A percentile compares a stretch with the other conserved stretches of the same genome.
Evolutionary conservation across 2,797 vertebrate genomes (phyloP).

Genomic region (Spondyliosoma cantharus): DNA sequence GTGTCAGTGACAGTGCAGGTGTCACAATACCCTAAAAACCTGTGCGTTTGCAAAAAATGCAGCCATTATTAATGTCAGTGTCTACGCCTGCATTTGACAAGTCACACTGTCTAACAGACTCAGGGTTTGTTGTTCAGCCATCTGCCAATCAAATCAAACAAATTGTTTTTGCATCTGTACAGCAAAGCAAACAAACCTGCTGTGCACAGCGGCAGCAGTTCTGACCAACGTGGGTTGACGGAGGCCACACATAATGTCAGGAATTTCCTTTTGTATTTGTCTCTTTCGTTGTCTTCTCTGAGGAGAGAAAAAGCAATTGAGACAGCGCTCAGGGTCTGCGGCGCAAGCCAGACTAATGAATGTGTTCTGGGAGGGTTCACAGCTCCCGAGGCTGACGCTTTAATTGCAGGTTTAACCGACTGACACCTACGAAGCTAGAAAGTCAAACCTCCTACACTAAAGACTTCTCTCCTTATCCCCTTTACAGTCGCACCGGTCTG

Average conservation of each 20-base stretch:
- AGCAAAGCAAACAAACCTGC: constrained; percentile 7
- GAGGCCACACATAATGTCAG: neutral
- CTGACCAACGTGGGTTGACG: neutral
- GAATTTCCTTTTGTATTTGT: neutral
- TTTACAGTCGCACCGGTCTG: neutral
- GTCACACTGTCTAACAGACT: neutral
- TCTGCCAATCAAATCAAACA: constrained; percentile 8
- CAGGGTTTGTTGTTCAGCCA: neutral
- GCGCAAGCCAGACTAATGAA: constrained; percentile 33
- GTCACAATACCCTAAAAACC: too few species aligned
- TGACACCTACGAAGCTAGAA: constrained; percentile 35
- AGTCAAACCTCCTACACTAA: constrained; percentile 42
- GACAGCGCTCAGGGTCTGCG: neutral
- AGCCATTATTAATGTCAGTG: neutral
- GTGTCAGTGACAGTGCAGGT: too few species aligned
- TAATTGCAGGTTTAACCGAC: constrained; percentile 54
- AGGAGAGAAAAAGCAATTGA: neutral
- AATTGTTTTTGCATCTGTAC: constrained; percentile 23
- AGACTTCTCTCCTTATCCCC: constrained; percentile 17
- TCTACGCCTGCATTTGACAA: constrained; percentile 1
- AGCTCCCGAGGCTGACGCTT: constrained; percentile 17
- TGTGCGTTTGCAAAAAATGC: neutral
- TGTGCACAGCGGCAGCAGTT: neutral
- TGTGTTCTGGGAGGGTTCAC: constrained; percentile 10
- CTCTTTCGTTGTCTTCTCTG: constrained; percentile 3